Conservation (phyloP, 2,888 invertebrate species). For the Euclidia mi region DNA sequence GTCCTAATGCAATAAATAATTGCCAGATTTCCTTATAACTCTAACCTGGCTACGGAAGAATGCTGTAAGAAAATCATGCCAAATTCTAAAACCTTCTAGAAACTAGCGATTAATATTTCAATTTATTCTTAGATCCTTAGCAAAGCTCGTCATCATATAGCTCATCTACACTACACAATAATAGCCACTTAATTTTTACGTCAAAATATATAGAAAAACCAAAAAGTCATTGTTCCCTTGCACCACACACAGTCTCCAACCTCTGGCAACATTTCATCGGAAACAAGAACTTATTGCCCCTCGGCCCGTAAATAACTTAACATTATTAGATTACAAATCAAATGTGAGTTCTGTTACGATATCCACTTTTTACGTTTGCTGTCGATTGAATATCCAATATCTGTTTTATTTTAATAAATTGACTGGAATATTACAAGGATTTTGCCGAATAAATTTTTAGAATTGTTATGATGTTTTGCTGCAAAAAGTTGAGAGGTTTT, state of each 20-base stretch:
- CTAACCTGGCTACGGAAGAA: too few relatives aligned
- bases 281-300: conserved; percentile 84
- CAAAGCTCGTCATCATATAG: too few relatives aligned
- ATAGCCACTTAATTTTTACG: too few relatives aligned
- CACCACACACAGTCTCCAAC: conserved; percentile 51
- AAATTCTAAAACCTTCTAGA: too few relatives aligned
- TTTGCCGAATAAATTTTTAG: not conserved
- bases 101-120: too few relatives aligned
- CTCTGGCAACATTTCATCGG: conserved; percentile 81
- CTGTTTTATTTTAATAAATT: conserved; percentile 33
- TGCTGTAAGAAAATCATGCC: too few relatives aligned
- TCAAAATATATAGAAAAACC: not conserved
- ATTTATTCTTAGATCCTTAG: too few relatives aligned
- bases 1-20: too few relatives aligned
- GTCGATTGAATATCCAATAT: conserved; percentile 26
- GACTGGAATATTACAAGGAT: conserved; percentile 2
- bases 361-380: conserved; percentile 36
- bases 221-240: conserved; percentile 42
- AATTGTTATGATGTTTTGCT: not conserved
- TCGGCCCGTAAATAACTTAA: conserved; percentile 81
- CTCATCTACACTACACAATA: too few relatives aligned
- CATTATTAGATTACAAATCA: conserved; percentile 85
- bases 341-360: conserved; percentile 68
- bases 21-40: too few relatives aligned
- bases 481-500: too few relatives aligned